Percentiles rank a stretch among this genome's conserved stretches.
Conservation (phyloP, 1,140 invertebrate genomes). For the Hylaeus volcanicus region DNA sequence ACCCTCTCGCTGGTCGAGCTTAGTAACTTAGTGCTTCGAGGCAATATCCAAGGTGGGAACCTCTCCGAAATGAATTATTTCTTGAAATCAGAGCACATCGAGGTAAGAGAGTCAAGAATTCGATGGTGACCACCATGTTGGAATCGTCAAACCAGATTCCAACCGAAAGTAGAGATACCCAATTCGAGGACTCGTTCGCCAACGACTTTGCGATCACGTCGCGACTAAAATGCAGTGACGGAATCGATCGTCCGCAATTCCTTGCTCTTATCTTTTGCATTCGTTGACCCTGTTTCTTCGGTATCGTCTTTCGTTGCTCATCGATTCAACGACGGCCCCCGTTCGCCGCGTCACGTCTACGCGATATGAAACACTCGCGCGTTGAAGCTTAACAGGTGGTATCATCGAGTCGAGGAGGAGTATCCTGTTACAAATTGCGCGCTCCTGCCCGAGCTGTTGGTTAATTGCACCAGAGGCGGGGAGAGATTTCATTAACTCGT, state of each 20-base stretch:
- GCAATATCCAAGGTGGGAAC: too few relatives aligned
- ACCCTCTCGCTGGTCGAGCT: too few relatives aligned
- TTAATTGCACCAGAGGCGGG: slow-evolving; percentile 37
- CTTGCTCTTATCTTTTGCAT: slow-evolving; percentile 20
- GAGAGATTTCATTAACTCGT: slow-evolving; percentile 44
- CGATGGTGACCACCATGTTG: background rate
- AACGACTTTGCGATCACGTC: background rate
- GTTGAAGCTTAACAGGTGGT: slow-evolving; percentile 45
- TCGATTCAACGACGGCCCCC: slow-evolving; percentile 33
- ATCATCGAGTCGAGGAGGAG: slow-evolving; percentile 32
- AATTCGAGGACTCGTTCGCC: background rate
- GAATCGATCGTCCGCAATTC: slow-evolving; percentile 21
- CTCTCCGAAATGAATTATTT: too few relatives aligned
- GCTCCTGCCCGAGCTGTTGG: slow-evolving; percentile 21
- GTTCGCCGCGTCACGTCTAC: slow-evolving; percentile 25
- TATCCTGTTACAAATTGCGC: slow-evolving; percentile 51
- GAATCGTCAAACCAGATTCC: background rate
- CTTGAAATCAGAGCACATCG: too few relatives aligned
- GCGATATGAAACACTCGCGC: slow-evolving; percentile 39
- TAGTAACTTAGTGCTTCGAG: too few relatives aligned
- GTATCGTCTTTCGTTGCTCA: slow-evolving; percentile 32
- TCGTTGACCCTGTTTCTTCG: slow-evolving; percentile 20
- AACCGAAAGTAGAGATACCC: too few relatives aligned
- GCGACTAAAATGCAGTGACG: background rate
- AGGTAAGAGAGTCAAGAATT: too few relatives aligned